A percentile compares a stretch with the other conserved stretches of the same genome.
Evolutionary conservation across 2,113 vertebrate genomes (phyloP).

Genomic region (Amphiprion ocellaris): DNA sequence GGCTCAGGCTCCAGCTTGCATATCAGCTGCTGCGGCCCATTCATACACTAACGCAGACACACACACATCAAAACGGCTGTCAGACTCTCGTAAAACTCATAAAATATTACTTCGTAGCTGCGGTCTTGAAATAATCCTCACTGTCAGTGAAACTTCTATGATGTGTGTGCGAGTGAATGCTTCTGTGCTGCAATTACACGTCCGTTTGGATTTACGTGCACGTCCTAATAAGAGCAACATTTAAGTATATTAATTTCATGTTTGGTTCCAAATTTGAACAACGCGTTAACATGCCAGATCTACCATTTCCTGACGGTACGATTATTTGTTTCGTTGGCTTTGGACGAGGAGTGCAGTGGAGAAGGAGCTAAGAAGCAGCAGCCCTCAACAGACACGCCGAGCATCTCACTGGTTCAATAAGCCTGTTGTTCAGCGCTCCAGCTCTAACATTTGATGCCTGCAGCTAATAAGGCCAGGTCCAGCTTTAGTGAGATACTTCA

Average conservation of each 20-base stretch:
- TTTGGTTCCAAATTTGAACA: conserved; percentile 12
- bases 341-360: not conserved
- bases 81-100: conserved; percentile 51
- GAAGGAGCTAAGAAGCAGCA: conserved; percentile 16
- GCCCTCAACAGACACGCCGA: conserved; percentile 26
- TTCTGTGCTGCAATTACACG: not conserved
- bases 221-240: not conserved
- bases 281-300: not conserved
- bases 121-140: conserved; percentile 58
- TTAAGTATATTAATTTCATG: conserved; percentile 12
- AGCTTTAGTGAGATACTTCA: conserved; percentile 31
- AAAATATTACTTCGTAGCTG: conserved; percentile 43
- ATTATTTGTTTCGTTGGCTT: not conserved
- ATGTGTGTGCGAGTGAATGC: not conserved
- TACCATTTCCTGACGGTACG: not conserved
- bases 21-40: conserved; percentile 66
- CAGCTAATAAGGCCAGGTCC: conserved; percentile 30
- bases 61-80: conserved; percentile 34
- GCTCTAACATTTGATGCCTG: conserved; percentile 22
- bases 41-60: conserved; percentile 31
- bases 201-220: conserved; percentile 29
- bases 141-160: conserved; percentile 31
- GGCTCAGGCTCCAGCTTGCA: conserved; percentile 70
- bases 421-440: conserved; percentile 27
- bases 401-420: conserved; percentile 37